Conservation (phyloP, 1,140 invertebrate genomes). For the Rhyacophila brunnea region DNA sequence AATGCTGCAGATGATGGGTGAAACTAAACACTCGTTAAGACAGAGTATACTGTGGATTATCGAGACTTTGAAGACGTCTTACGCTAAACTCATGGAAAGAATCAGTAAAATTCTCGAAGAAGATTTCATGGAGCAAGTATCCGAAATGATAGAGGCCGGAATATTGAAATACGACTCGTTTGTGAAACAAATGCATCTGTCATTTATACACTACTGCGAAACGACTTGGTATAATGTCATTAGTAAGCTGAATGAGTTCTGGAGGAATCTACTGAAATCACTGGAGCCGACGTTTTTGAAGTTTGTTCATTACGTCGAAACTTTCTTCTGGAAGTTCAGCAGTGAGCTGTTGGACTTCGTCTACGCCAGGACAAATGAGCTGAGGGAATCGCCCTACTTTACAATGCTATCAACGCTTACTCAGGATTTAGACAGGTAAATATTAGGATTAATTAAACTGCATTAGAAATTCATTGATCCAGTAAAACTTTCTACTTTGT, state of each 20-base stretch:
- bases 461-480: background rate
- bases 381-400: conserved; percentile 78
- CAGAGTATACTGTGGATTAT: conserved; percentile 73
- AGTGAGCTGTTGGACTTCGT: conserved; percentile 75
- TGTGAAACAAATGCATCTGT: conserved; percentile 73
- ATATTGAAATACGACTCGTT: conserved; percentile 76
- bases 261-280: conserved; percentile 66
- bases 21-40: conserved; percentile 73
- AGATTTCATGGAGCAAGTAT: conserved; percentile 67
- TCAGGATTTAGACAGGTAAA: conserved; percentile 68
- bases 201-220: conserved; percentile 72
- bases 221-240: conserved; percentile 67
- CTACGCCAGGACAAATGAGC: conserved; percentile 72
- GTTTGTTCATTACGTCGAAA: conserved; percentile 71
- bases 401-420: conserved; percentile 74
- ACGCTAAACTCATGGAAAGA: conserved; percentile 67
- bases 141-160: conserved; percentile 63
- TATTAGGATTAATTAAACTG: conserved; percentile 22
- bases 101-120: conserved; percentile 68
- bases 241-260: conserved; percentile 62
- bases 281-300: conserved; percentile 76
- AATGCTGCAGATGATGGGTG: conserved; percentile 80
- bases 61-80: conserved; percentile 69
- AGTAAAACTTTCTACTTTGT: too few relatives aligned
- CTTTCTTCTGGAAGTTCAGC: conserved; percentile 68